Conservation (phyloP, 2,888 invertebrate genomes). For the Drosophila mettleri region DNA sequence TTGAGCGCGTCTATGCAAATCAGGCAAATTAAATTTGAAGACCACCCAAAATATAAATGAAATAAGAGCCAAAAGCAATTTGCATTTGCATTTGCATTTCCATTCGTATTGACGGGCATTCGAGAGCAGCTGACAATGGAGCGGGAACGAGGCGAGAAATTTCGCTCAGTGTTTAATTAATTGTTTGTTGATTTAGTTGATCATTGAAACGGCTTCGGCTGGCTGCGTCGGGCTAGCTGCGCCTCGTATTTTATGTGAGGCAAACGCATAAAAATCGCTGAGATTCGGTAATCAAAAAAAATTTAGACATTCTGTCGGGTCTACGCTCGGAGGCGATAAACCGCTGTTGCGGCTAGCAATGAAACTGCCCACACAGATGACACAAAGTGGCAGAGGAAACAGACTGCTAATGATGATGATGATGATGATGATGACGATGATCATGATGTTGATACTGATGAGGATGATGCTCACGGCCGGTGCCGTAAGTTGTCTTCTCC, state of each 20-base stretch:
- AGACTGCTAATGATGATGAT: constrained; percentile 37
- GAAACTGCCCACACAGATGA: constrained; percentile 79
- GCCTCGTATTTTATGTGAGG: constrained; percentile 56
- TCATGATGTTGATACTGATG: constrained; percentile 27
- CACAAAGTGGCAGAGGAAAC: constrained; percentile 59
- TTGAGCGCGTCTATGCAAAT: constrained; percentile 67
- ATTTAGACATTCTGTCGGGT: constrained; percentile 73
- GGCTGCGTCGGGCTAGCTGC: constrained; percentile 13
- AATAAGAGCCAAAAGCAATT: constrained; percentile 60
- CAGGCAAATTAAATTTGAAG: constrained; percentile 33
- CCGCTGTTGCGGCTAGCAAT: constrained; percentile 74
- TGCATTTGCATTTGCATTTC: constrained; percentile 56
- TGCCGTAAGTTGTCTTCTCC: constrained; percentile 46
- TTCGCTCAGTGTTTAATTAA: constrained; percentile 66
- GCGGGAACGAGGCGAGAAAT: constrained; percentile 8
- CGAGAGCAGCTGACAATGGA: constrained; percentile 41
- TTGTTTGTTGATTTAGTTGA: constrained; percentile 80
- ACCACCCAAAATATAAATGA: constrained; percentile 64
- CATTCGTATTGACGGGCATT: constrained; percentile 48
- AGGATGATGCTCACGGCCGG: constrained; percentile 33
- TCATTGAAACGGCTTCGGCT: constrained; percentile 56
- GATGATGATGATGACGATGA: constrained; percentile 19
- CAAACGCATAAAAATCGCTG: constrained; percentile 75
- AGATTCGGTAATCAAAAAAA: constrained; percentile 80
- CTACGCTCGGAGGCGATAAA: constrained; percentile 64